Evolutionary conservation across 1,140 invertebrate genomes (phyloP).

Genomic region (Drosophila lacertosa): DNA sequence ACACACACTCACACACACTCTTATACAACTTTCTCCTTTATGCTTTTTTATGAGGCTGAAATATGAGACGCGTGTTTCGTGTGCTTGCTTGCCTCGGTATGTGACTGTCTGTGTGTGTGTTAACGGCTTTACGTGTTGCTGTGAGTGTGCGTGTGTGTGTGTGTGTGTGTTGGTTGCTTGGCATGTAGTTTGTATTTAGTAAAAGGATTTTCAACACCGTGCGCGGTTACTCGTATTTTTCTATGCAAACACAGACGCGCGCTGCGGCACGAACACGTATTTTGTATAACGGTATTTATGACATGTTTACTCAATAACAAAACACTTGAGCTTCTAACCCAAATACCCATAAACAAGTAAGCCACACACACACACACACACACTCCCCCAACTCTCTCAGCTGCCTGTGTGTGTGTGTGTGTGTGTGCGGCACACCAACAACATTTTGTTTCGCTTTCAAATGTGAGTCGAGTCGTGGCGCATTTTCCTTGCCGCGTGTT

Average conservation of each 20-base stretch:
- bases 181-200: slow-evolving; percentile 70
- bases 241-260: slow-evolving; percentile 13
- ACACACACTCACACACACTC: slow-evolving; percentile 23
- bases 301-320: slow-evolving; percentile 78
- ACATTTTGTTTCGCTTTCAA: slow-evolving; percentile 18
- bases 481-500: slow-evolving; percentile 9
- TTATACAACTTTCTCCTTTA: slow-evolving; percentile 46
- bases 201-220: slow-evolving; percentile 61
- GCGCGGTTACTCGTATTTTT: slow-evolving; percentile 25
- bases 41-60: slow-evolving; percentile 62
- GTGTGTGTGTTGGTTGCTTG: slow-evolving; percentile 11
- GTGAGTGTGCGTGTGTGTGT: neutral
- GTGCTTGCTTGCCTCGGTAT: too few relatives aligned
- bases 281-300: slow-evolving; percentile 74
- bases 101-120: slow-evolving; percentile 12
- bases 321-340: slow-evolving; percentile 76
- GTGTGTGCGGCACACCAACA: slow-evolving; percentile 1
- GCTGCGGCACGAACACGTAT: slow-evolving; percentile 59
- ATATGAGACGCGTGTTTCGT: slow-evolving; percentile 58
- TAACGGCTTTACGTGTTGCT: slow-evolving; percentile 28
- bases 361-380: slow-evolving; percentile 41
- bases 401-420: neutral
- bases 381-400: neutral
- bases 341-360: slow-evolving; percentile 75
- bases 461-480: neutral